A percentile compares a stretch with the other conserved stretches of the same genome.
Conservation (phyloP, 2,113 vertebrate species). For the Cryptotis parvus region DNA sequence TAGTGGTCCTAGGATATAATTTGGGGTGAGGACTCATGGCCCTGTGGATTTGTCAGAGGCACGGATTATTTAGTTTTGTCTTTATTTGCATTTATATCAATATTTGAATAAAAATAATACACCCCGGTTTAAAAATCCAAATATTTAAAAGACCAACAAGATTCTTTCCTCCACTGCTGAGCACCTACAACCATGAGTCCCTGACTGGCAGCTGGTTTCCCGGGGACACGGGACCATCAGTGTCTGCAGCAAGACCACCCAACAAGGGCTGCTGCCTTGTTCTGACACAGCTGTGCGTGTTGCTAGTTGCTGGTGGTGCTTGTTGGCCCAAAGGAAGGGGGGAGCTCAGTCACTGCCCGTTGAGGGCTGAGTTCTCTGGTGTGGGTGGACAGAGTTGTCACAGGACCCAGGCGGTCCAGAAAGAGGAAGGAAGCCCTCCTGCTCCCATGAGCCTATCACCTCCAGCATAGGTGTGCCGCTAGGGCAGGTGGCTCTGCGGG, state of each 20-base stretch:
- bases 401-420: fast-evolving
- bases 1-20: background rate
- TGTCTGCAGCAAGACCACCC: fast-evolving
- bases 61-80: background rate
- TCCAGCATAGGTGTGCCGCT: background rate
- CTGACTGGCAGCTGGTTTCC: background rate
- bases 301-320: too few species aligned
- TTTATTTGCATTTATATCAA: background rate
- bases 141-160: background rate
- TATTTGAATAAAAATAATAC: background rate
- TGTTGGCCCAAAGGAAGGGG: background rate
- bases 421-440: background rate
- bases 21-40: background rate
- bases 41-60: background rate
- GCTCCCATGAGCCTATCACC: background rate
- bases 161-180: background rate
- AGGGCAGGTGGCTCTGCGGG: background rate
- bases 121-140: background rate
- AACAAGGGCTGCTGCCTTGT: fast-evolving
- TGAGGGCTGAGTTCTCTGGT: background rate
- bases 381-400: background rate
- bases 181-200: background rate
- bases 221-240: background rate
- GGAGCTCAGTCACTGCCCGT: background rate
- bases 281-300: background rate